A percentile compares a stretch with the other conserved stretches of the same genome.
These are phyloP conservation scores for Xiphophorus maculatus DNA, from an alignment of 2,113 vertebrate genomes.

Conservation along the genomic window DNA sequence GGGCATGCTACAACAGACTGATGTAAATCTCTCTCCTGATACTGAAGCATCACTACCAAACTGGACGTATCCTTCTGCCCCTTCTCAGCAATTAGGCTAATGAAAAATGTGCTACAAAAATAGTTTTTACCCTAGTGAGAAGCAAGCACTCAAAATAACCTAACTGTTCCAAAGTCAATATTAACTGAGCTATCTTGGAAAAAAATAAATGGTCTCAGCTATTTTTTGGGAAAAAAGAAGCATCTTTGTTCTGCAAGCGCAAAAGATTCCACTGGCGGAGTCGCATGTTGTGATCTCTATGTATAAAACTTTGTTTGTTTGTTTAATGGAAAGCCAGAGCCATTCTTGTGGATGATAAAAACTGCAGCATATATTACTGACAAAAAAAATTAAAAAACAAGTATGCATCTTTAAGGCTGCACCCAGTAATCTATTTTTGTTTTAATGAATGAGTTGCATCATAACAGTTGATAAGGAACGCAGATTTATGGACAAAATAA, in stretches of 20 bases:
- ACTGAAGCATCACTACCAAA: not conserved
- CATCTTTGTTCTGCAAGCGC: conserved; percentile 2
- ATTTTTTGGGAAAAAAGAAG: not conserved
- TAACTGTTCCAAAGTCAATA: conserved; percentile 17
- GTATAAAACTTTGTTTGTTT: not conserved
- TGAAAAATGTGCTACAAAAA: conserved; percentile 13
- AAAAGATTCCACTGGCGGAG: conserved; percentile 1
- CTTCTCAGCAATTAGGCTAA: not conserved
- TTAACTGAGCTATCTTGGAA: conserved; percentile 19
- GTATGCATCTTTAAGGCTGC: too few relatives aligned
- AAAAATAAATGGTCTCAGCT: conserved; percentile 8
- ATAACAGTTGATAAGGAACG: not conserved
- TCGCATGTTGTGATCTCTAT: conserved; percentile 1
- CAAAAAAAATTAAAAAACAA: not conserved
- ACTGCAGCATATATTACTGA: not conserved
- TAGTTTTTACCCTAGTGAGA: conserved; percentile 6
- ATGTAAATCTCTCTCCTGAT: not conserved
- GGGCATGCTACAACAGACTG: not conserved
- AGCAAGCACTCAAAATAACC: conserved; percentile 18
- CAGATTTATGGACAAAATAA: not conserved
- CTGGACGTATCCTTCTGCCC: not conserved
- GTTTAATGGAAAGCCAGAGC: not conserved
- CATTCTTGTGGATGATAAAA: not conserved
- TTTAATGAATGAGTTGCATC: too few relatives aligned
- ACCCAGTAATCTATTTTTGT: not conserved